A percentile compares a stretch with the other conserved stretches of the same genome.
These are phyloP conservation scores for Poecilia gillii DNA, from an alignment of 2,797 vertebrate species.

Conservation along the genomic window DNA sequence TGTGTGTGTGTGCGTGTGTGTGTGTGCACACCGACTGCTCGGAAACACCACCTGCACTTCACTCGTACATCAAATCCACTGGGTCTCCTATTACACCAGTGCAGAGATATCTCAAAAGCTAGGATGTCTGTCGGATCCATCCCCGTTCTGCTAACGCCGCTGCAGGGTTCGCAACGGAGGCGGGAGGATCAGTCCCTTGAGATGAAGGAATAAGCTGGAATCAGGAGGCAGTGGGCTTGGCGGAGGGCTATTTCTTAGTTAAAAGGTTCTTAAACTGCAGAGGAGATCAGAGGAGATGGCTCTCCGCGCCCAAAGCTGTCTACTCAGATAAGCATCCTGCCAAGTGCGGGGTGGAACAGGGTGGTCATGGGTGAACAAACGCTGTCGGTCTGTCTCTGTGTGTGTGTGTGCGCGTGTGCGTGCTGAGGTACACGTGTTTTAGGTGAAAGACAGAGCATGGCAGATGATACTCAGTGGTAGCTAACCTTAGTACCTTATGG, in stretches of 20 bases:
- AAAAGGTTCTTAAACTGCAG: slow-evolving; percentile 82
- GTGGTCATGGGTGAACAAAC: slow-evolving; percentile 72
- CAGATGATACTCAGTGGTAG: slow-evolving; percentile 26
- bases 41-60: slow-evolving; percentile 65
- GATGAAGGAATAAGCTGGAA: slow-evolving; percentile 77
- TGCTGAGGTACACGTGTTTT: slow-evolving; percentile 41
- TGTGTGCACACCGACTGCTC: slow-evolving; percentile 9
- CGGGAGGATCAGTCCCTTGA: slow-evolving; percentile 75
- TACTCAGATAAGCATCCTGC: slow-evolving; percentile 78
- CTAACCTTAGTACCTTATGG: background rate
- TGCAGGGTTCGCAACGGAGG: slow-evolving; percentile 73
- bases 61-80: slow-evolving; percentile 77
- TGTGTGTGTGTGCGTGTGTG: slow-evolving; percentile 9
- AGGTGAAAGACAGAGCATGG: slow-evolving; percentile 43
- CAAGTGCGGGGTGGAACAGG: slow-evolving; percentile 65
- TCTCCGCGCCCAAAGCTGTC: slow-evolving; percentile 72
- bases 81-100: slow-evolving; percentile 73
- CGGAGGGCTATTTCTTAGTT: slow-evolving; percentile 76
- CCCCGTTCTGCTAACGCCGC: slow-evolving; percentile 69
- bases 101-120: slow-evolving; percentile 74
- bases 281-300: slow-evolving; percentile 77
- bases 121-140: slow-evolving; percentile 70
- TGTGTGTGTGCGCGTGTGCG: slow-evolving; percentile 37
- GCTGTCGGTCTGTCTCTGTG: slow-evolving; percentile 15
- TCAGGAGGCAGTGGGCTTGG: slow-evolving; percentile 70